Evolutionary conservation across 1,140 invertebrate genomes (phyloP).

Genomic region (Drosophila prosaltans): DNA sequence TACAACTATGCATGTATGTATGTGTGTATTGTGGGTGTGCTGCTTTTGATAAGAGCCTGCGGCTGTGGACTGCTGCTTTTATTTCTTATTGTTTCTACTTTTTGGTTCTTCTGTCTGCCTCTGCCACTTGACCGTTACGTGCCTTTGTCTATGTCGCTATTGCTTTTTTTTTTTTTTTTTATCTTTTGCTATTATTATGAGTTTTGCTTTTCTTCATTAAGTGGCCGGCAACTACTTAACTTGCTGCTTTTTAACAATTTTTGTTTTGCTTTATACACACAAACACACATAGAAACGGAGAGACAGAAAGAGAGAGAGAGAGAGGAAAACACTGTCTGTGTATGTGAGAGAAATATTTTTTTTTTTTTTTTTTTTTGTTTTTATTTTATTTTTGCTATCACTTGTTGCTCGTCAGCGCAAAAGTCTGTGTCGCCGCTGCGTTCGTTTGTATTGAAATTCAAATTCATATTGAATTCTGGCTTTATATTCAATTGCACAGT

Average conservation of each 20-base stretch:
- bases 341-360: neutral
- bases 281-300: conserved; percentile 9
- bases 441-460: conserved; percentile 69
- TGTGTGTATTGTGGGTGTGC: neutral
- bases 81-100: conserved; percentile 7
- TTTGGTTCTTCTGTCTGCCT: neutral
- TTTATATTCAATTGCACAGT: conserved; percentile 78
- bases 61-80: neutral
- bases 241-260: conserved; percentile 43
- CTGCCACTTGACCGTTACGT: conserved; percentile 33
- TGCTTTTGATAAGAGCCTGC: neutral
- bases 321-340: neutral
- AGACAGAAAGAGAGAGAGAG: neutral
- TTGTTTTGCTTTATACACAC: conserved; percentile 52
- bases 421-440: conserved; percentile 20
- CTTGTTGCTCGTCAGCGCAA: conserved; percentile 59
- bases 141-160: conserved; percentile 16
- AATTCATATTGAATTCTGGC: conserved; percentile 69
- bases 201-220: conserved; percentile 26
- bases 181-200: conserved; percentile 13
- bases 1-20: neutral
- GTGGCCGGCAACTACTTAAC: conserved; percentile 40
- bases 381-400: conserved; percentile 53
- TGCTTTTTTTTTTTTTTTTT: conserved; percentile 30
- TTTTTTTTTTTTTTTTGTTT: conserved; percentile 22